Conservation (phyloP, 2,888 invertebrate species). For the Carpatolechia fugitivella region DNA sequence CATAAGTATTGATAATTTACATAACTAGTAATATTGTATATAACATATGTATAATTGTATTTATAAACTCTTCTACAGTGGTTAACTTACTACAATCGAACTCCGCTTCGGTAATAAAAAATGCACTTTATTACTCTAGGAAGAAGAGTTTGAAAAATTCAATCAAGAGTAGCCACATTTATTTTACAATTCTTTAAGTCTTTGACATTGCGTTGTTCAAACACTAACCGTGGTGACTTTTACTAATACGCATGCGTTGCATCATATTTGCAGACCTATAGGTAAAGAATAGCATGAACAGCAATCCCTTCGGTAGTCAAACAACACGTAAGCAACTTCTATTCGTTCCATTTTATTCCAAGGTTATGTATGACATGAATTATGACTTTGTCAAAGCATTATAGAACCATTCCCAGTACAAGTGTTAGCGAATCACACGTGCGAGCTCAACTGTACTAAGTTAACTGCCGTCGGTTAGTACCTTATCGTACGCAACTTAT, state of each 20-base stretch:
- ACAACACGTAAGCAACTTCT: too few relatives aligned
- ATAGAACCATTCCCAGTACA: background rate
- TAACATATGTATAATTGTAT: conserved; percentile 74
- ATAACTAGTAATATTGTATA: conserved; percentile 67
- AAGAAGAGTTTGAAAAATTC: background rate
- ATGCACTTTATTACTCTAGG: background rate
- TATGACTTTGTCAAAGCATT: conserved; percentile 3
- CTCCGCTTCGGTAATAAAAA: background rate
- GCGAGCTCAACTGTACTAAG: conserved; percentile 55
- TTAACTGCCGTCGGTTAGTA: conserved; percentile 72
- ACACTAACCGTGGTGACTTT: too few relatives aligned
- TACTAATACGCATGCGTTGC: too few relatives aligned
- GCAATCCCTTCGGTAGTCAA: too few relatives aligned
- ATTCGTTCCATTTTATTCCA: too few relatives aligned
- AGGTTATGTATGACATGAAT: too few relatives aligned
- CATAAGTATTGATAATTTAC: conserved; percentile 66
- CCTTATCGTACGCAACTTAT: conserved; percentile 69
- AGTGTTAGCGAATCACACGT: background rate
- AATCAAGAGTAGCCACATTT: background rate
- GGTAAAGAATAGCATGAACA: too few relatives aligned
- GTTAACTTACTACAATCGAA: conserved; percentile 69
- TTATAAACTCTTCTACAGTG: conserved; percentile 49
- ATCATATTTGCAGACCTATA: too few relatives aligned
- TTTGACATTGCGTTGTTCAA: background rate
- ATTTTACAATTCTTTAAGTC: background rate